phyloP scores from a whole-genome alignment of 2,113 vertebrate genomes.

The Dasypus novemcinctus region DNA sequence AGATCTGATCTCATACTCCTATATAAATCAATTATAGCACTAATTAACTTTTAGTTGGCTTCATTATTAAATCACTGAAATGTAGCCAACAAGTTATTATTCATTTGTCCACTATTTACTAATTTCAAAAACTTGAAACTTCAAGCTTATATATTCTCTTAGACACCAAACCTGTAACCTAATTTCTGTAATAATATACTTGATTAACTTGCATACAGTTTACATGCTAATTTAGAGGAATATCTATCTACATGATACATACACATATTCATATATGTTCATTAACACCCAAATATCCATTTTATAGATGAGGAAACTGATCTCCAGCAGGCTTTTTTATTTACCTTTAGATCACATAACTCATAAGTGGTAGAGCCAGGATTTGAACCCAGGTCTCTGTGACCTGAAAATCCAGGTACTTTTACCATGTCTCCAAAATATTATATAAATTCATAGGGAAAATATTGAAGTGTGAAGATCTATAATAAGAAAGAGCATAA shows the following conservation, averaged over 20 bases:
- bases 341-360: slow-evolving; percentile 10
- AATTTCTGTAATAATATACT: not conserved
- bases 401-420: not conserved
- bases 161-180: not conserved
- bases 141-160: not conserved
- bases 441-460: slow-evolving; percentile 14
- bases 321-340: not conserved
- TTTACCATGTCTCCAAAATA: not conserved
- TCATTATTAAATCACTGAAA: slow-evolving; percentile 38
- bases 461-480: not conserved
- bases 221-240: slow-evolving; percentile 36
- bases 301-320: slow-evolving; percentile 10
- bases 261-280: not conserved
- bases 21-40: not conserved
- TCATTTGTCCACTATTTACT: not conserved
- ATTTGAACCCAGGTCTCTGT: not conserved
- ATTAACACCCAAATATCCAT: not conserved
- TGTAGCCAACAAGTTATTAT: not conserved
- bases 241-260: not conserved
- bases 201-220: not conserved
- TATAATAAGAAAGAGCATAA: not conserved
- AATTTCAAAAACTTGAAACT: slow-evolving; percentile 17
- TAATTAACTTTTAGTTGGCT: not conserved
- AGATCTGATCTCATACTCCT: not conserved
- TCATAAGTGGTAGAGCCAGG: not conserved